Base-by-base conservation (phyloP, 2,113 vertebrate genomes). In the Sprattus sprattus region DNA sequence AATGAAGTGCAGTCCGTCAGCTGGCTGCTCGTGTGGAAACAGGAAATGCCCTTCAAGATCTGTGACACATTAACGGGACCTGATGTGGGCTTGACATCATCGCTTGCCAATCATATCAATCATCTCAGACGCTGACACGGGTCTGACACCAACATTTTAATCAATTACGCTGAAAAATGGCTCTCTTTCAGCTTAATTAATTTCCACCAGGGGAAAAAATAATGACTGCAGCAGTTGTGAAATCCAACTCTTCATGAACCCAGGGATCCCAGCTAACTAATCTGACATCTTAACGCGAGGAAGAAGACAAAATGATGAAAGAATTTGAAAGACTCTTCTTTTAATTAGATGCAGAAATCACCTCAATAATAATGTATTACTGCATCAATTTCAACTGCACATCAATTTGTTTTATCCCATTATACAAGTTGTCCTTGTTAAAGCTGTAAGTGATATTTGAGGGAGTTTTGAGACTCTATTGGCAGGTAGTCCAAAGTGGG, bases 51-150 rank as follows among this genome's bases (percentile, higher is more conserved):
- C 86, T 85, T 85, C 84, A 85, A 49, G 49, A 52, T 47, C 84
- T 28, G 47, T 85, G 84, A 52, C 78, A 78, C 46, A 52, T 85
- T 80, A 85, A 50, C 83, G 45, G 54, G 57, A 81, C 45, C 45
- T 57, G 28, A 45, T 88, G 84, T 75, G 20, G 22, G 47, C 39
- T 83, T 50, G 49, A 86, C 82, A 67, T 39, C 78, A 85, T 84
- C 81, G 44, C 87, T 88, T 57, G 84, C 60, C 54, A 75, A 84
- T 88, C 83, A 45, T 54, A 89, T 90, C 86, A 89, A 82, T 86
- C 82, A 90, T 85, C 49, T 52, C 45, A 88, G 85, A 44, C 85
- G 84, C 15, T 22, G 28, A 64, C 80, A 82, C 13, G n/a, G 82
- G 83, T 86, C 80, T 11, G 25, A 87, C 86, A 87, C 88, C 75